phyloP scores from a whole-genome alignment of 2,888 invertebrate species.

The Neria commutata region DNA sequence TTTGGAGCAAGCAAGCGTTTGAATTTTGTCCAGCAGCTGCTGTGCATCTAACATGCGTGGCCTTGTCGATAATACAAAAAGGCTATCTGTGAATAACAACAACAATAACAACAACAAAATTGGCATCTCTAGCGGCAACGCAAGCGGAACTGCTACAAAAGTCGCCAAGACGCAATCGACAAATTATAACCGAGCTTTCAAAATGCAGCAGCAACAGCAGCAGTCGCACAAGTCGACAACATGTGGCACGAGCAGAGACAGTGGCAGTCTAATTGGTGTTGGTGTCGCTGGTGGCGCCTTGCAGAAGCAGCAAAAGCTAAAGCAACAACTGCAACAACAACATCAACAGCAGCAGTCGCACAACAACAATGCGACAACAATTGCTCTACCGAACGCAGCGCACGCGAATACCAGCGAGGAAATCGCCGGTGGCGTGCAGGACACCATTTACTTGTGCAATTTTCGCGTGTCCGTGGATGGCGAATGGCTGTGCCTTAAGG shows the following conservation, averaged over 20 bases:
- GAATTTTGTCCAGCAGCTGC: background rate
- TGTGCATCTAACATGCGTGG: conserved; percentile 52
- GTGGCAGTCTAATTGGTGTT: no score
- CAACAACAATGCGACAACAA: conserved; percentile 50
- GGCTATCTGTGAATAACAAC: conserved; percentile 44
- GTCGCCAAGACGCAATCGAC: conserved; percentile 18
- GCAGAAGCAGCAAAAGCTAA: conserved; percentile 28
- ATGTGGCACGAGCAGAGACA: conserved; percentile 24
- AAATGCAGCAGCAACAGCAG: conserved; percentile 40
- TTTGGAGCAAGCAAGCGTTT: background rate
- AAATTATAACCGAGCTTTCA: conserved; percentile 32
- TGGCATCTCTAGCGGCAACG: conserved; percentile 23
- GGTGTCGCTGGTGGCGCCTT: no score
- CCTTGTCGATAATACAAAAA: conserved; percentile 56
- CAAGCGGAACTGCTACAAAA: conserved; percentile 16
- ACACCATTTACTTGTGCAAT: conserved; percentile 96
- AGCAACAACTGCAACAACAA: conserved; percentile 28
- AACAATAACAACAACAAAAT: conserved; percentile 36
- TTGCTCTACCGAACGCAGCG: conserved; percentile 60
- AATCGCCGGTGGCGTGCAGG: conserved; percentile 76
- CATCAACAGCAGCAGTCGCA: conserved; percentile 36
- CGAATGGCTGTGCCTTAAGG: conserved; percentile 94
- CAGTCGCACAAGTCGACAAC: conserved; percentile 20
- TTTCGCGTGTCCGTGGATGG: conserved; percentile 97
- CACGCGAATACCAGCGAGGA: conserved; percentile 61